Percentiles rank a stretch among this genome's conserved stretches.
These are phyloP conservation scores for Aphelenchoides besseyi DNA, from an alignment of 1,140 invertebrate genomes.

Conservation along the genomic window DNA sequence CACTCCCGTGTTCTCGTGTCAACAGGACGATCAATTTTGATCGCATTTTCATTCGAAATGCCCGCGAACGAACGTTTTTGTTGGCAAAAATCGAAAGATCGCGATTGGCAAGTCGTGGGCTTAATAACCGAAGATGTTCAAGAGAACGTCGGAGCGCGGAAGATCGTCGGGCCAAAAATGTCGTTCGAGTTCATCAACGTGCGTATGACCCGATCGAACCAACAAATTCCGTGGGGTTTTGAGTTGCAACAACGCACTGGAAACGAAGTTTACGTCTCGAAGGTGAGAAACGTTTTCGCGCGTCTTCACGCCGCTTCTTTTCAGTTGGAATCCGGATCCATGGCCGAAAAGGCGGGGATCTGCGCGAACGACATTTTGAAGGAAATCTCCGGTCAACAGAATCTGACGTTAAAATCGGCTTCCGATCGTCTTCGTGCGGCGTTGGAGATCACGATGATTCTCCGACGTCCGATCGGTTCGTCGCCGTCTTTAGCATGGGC, in stretches of 20 bases:
- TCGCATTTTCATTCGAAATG: neutral
- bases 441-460: slow-evolving; percentile 1
- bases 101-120: neutral
- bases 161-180: slow-evolving; percentile 9
- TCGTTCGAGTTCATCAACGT: slow-evolving; percentile 25
- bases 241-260: slow-evolving; percentile 21
- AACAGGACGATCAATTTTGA: neutral
- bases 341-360: slow-evolving; percentile 27
- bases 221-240: slow-evolving; percentile 21
- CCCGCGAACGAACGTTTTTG: neutral
- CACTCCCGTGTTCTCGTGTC: neutral
- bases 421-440: neutral
- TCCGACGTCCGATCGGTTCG: neutral
- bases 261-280: neutral
- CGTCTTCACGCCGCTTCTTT: too few relatives aligned
- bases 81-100: slow-evolving; percentile 6
- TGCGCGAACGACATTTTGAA: neutral
- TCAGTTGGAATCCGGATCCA: neutral
- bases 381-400: slow-evolving; percentile 7
- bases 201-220: slow-evolving; percentile 22
- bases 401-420: neutral
- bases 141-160: neutral
- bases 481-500: slow-evolving; percentile 10
- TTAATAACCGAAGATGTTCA: neutral
- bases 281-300: too few relatives aligned